phyloP scores from a whole-genome alignment of 1,140 invertebrate species.

The Dreissena polymorpha region DNA sequence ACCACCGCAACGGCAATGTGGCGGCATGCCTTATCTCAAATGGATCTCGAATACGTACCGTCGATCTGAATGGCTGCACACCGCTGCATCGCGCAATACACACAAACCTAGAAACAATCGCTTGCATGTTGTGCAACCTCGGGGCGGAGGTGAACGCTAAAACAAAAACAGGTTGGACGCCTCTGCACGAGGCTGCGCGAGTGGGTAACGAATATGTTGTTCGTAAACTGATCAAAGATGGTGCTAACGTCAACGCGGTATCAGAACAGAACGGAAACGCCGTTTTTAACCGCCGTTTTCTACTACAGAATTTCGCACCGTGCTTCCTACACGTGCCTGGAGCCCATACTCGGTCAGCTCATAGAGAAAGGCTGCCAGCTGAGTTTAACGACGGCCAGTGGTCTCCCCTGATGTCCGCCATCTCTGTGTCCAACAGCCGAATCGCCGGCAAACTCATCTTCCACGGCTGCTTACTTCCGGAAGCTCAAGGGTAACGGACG shows the following conservation, averaged over 20 bases:
- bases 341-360: slow-evolving; percentile 63
- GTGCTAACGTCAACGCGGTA: slow-evolving; percentile 69
- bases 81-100: slow-evolving; percentile 73
- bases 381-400: slow-evolving; percentile 71
- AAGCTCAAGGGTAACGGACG: slow-evolving; percentile 59
- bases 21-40: slow-evolving; percentile 66
- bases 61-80: slow-evolving; percentile 66
- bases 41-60: slow-evolving; percentile 67
- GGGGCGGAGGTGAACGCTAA: slow-evolving; percentile 67
- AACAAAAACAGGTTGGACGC: slow-evolving; percentile 70
- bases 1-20: slow-evolving; percentile 67
- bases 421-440: slow-evolving; percentile 71
- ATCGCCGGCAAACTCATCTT: slow-evolving; percentile 71
- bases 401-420: slow-evolving; percentile 69
- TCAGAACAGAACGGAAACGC: slow-evolving; percentile 66
- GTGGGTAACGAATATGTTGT: slow-evolving; percentile 72
- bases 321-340: slow-evolving; percentile 66
- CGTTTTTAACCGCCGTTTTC: slow-evolving; percentile 74
- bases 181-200: slow-evolving; percentile 72
- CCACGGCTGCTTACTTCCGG: slow-evolving; percentile 67
- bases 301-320: slow-evolving; percentile 71
- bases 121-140: slow-evolving; percentile 67
- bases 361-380: slow-evolving; percentile 71
- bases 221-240: slow-evolving; percentile 61
- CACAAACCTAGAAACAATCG: slow-evolving; percentile 67